Percentiles rank a stretch among this genome's conserved stretches.
Conservation (phyloP, 2,797 vertebrate genomes). For the Synanceia verrucosa region DNA sequence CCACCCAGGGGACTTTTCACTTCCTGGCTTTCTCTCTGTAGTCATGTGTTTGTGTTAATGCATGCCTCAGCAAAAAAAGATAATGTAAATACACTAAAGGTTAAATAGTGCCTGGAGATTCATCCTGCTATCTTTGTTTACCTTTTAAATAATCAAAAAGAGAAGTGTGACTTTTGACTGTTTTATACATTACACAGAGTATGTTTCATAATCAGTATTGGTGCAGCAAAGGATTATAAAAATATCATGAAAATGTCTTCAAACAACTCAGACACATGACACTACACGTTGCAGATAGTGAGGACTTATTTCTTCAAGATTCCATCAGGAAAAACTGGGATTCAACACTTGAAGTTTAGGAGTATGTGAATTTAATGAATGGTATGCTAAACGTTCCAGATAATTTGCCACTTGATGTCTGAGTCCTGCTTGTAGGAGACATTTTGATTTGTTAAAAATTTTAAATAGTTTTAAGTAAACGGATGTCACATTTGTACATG, state of each 20-base stretch:
- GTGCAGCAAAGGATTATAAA: slow-evolving; percentile 50
- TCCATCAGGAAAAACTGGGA: background rate
- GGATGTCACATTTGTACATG: too few species aligned
- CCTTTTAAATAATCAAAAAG: slow-evolving; percentile 39
- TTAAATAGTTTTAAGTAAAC: too few species aligned
- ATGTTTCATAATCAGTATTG: slow-evolving; percentile 8
- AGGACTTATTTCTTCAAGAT: background rate
- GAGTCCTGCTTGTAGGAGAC: background rate
- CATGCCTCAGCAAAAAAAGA: slow-evolving; percentile 17
- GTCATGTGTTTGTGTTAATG: slow-evolving; percentile 33
- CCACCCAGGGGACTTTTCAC: slow-evolving; percentile 42
- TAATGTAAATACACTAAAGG: slow-evolving; percentile 39
- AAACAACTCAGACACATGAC: slow-evolving; percentile 14
- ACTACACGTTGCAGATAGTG: slow-evolving; percentile 13
- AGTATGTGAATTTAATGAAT: background rate
- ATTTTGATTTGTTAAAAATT: background rate
- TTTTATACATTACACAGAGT: slow-evolving; percentile 25
- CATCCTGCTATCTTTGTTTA: slow-evolving; percentile 15
- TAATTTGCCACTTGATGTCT: background rate
- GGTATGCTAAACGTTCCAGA: background rate
- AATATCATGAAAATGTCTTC: slow-evolving; percentile 35
- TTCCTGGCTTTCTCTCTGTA: slow-evolving; percentile 22
- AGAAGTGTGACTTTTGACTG: slow-evolving; percentile 21
- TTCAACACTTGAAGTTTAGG: background rate
- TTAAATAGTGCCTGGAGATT: slow-evolving; percentile 5